phyloP scores from a whole-genome alignment of 2,113 vertebrate genomes.

The Indicator indicator region DNA sequence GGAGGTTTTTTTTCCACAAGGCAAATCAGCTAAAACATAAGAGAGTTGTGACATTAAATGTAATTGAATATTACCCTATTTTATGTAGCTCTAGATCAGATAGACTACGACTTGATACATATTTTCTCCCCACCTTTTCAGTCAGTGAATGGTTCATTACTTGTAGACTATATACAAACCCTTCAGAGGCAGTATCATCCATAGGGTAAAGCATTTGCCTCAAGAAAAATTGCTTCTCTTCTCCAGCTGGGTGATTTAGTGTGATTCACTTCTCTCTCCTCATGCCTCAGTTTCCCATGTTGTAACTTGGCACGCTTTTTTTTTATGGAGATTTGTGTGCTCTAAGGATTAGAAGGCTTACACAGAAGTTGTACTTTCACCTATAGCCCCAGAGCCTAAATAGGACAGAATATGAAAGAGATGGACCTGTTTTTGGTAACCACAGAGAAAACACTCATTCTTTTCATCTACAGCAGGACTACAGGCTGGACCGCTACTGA shows the following conservation, averaged over 20 bases:
- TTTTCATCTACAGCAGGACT: neutral
- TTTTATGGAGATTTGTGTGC: neutral
- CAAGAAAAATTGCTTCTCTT: neutral
- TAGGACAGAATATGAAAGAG: neutral
- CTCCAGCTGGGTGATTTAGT: neutral
- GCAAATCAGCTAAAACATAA: constrained; percentile 75
- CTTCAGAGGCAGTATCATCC: neutral
- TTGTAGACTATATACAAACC: fast-evolving
- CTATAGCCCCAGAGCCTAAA: neutral
- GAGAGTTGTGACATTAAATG: constrained; percentile 70
- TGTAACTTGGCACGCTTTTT: neutral
- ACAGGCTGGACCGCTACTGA: neutral
- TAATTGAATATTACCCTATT: constrained; percentile 64
- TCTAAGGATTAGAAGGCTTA: neutral
- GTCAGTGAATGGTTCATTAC: neutral
- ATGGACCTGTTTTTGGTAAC: neutral
- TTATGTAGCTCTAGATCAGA: constrained; percentile 66
- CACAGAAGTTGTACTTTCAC: neutral
- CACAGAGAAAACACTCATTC: neutral
- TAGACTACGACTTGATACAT: constrained; percentile 53
- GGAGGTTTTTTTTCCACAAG: constrained; percentile 22
- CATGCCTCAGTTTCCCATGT: neutral
- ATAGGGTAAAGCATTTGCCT: neutral
- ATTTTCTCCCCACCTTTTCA: constrained; percentile 36
- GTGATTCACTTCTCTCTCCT: neutral